phyloP scores from a whole-genome alignment of 1,140 invertebrate species.

The Drosophila willistoni region DNA sequence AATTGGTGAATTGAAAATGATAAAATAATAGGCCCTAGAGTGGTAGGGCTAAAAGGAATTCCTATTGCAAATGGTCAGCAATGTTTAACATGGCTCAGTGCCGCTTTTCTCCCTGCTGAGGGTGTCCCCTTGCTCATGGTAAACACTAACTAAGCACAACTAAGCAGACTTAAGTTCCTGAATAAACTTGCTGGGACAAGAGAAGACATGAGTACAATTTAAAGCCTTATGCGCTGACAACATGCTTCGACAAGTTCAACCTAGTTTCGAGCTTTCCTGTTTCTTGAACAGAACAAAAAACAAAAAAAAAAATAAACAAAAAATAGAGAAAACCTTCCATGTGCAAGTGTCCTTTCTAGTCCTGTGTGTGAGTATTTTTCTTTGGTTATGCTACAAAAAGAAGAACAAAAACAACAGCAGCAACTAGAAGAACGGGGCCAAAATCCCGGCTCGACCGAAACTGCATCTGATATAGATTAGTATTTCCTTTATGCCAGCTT shows the following conservation, averaged over 20 bases:
- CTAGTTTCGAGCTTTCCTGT: slow-evolving; percentile 22
- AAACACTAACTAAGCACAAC: slow-evolving; percentile 15
- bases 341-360: slow-evolving; percentile 17
- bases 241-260: slow-evolving; percentile 29
- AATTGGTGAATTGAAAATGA: no score
- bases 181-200: slow-evolving; percentile 11
- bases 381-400: slow-evolving; percentile 4
- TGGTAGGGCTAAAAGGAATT: neutral
- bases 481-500: slow-evolving; percentile 23
- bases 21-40: no score
- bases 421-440: neutral
- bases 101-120: no score
- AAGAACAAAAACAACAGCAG: neutral
- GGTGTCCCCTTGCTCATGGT: neutral
- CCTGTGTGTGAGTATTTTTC: neutral
- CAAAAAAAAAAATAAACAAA: neutral
- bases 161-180: slow-evolving; percentile 14
- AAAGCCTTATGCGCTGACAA: slow-evolving; percentile 25
- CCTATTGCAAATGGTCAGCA: slow-evolving; percentile 1
- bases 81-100: slow-evolving; percentile 1
- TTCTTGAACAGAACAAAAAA: neutral
- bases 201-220: slow-evolving; percentile 17
- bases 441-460: slow-evolving; percentile 10
- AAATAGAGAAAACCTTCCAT: neutral
- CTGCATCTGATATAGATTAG: slow-evolving; percentile 25